Conservation (phyloP, 2,113 vertebrate species). For the Alexandromys fortis region DNA sequence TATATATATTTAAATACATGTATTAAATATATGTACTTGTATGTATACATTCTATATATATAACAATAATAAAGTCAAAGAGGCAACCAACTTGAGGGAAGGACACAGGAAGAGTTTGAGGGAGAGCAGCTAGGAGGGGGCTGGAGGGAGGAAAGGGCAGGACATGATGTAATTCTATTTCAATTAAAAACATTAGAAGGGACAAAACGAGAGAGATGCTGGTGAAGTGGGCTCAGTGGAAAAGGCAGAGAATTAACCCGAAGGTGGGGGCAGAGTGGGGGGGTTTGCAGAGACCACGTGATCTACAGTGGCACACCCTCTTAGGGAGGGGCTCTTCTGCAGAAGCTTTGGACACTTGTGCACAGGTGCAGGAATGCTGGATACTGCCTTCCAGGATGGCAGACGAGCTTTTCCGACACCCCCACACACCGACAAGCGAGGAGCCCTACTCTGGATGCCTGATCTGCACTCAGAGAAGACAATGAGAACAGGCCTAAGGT, state of each 20-base stretch:
- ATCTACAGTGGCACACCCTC: no score
- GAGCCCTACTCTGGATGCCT: accelerated
- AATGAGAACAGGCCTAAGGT: not conserved
- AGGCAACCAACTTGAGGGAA: not conserved
- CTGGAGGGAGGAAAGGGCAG: not conserved
- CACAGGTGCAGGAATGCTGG: not conserved
- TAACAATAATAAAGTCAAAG: not conserved
- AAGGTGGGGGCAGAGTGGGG: not conserved
- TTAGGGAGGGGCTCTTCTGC: not conserved
- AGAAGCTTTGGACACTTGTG: not conserved
- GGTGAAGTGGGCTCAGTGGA: not conserved
- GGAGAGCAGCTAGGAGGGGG: not conserved
- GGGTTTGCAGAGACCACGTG: not conserved
- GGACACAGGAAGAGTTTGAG: not conserved
- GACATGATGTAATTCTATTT: not conserved
- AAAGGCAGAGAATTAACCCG: not conserved
- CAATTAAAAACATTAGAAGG: not conserved
- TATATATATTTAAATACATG: not conserved
- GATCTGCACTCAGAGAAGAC: not conserved
- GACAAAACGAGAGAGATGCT: not conserved
- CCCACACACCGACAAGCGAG: accelerated
- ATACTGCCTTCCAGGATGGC: not conserved
- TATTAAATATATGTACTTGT: no score
- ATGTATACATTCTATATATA: not conserved
- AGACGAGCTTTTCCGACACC: not conserved